phyloP scores from a whole-genome alignment of 2,797 vertebrate species.

The Acanthornis magna region DNA sequence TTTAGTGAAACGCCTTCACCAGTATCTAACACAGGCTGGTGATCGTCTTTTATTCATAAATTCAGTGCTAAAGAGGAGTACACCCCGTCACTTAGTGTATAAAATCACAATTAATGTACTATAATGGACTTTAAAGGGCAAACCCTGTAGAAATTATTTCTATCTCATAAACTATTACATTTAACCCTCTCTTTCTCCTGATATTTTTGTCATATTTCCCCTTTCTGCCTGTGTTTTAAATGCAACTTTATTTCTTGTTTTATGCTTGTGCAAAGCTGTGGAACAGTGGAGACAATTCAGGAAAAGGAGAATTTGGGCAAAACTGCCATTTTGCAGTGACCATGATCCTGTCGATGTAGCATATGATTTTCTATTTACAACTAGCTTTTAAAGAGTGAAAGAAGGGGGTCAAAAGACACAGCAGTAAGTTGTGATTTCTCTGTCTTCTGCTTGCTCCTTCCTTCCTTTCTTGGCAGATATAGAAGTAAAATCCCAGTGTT shows the following conservation, averaged over 20 bases:
- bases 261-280: not conserved
- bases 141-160: constrained; percentile 48
- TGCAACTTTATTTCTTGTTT: not conserved
- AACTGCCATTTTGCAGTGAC: not conserved
- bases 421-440: not conserved
- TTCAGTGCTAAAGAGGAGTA: constrained; percentile 9
- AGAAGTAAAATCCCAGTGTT: not conserved
- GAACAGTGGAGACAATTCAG: not conserved
- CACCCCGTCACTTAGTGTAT: constrained; percentile 8
- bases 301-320: not conserved
- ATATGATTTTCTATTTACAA: not conserved
- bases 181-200: not conserved
- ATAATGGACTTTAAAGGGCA: constrained; percentile 51
- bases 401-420: not conserved
- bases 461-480: not conserved
- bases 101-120: constrained; percentile 52
- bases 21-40: not conserved
- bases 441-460: not conserved
- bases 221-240: not conserved
- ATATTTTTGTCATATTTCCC: not conserved
- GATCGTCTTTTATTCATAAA: constrained; percentile 31
- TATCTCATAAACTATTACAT: constrained; percentile 38
- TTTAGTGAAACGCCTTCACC: not conserved
- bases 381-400: not conserved
- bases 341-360: not conserved